Evolutionary conservation across 2,113 vertebrate species (phyloP).

Genomic region (Amphiprion ocellaris): DNA sequence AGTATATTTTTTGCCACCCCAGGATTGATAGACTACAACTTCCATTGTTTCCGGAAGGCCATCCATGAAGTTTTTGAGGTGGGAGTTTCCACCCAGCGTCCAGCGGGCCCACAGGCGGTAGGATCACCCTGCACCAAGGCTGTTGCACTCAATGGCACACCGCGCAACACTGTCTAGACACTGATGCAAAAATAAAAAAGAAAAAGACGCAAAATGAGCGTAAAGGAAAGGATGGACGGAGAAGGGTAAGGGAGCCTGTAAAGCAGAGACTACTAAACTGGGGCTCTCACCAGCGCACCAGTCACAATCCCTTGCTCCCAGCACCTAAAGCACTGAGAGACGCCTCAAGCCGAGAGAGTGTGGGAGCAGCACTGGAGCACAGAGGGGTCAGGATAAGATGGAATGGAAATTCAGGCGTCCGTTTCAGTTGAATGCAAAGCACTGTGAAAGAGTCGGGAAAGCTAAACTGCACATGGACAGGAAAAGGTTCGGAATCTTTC

Average conservation of each 20-base stretch:
- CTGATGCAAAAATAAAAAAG: conserved; percentile 40
- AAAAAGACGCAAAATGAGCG: conserved; percentile 43
- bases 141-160: conserved; percentile 94
- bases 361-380: conserved; percentile 44
- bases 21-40: conserved; percentile 99
- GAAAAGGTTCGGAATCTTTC: conserved; percentile 29
- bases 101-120: conserved; percentile 84
- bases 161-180: conserved; percentile 91
- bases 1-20: not conserved
- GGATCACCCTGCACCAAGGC: conserved; percentile 92
- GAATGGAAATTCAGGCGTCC: conserved; percentile 64
- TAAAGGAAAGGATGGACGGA: conserved; percentile 44
- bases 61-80: conserved; percentile 99
- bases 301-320: conserved; percentile 70
- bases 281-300: conserved; percentile 47
- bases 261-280: conserved; percentile 61
- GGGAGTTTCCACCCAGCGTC: conserved; percentile 90
- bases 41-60: conserved; percentile 99
- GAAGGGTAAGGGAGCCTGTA: conserved; percentile 67
- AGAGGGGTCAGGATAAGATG: conserved; percentile 34
- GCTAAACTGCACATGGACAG: conserved; percentile 32
- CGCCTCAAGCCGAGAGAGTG: conserved; percentile 40
- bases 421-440: conserved; percentile 52
- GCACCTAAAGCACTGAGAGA: conserved; percentile 62
- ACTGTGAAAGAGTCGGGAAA: conserved; percentile 45